Conservation (phyloP, 1,140 invertebrate species). For the Caerostris extrusa region DNA sequence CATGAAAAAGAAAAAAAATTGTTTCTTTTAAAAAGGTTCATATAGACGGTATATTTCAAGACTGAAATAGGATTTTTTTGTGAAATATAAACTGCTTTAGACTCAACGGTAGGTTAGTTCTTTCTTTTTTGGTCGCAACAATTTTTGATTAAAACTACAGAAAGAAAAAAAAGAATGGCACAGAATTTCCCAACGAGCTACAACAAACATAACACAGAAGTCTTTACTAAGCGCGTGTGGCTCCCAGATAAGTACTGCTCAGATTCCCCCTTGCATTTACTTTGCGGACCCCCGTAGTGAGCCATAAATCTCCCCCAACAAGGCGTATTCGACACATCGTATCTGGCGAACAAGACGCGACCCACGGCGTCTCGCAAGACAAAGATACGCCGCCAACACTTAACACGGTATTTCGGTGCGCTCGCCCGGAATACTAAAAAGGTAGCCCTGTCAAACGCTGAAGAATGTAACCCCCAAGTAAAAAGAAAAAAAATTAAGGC, state of each 20-base stretch:
- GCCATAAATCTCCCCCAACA: slow-evolving; percentile 56
- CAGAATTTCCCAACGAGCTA: not conserved
- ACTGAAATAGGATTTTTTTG: no score
- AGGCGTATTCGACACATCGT: slow-evolving; percentile 49
- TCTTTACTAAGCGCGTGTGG: not conserved
- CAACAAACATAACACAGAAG: not conserved
- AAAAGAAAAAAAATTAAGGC: not conserved
- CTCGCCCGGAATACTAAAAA: slow-evolving; percentile 23
- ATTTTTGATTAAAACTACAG: not conserved
- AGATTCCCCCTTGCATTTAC: not conserved
- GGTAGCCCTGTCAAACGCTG: not conserved
- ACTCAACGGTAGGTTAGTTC: not conserved
- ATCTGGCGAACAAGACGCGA: slow-evolving; percentile 49
- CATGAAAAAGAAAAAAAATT: no score
- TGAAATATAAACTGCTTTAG: not conserved
- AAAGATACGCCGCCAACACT: slow-evolving; percentile 47
- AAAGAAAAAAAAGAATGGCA: not conserved
- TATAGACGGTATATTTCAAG: no score
- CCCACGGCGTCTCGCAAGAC: slow-evolving; percentile 32
- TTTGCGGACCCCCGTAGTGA: slow-evolving; percentile 49
- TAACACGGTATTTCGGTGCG: not conserved
- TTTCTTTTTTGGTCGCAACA: not conserved
- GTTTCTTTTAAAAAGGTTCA: no score
- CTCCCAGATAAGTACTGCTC: not conserved
- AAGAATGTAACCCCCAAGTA: not conserved